Evolutionary conservation across 1,140 invertebrate genomes (phyloP).

Genomic region (Oryctes rhinoceros): DNA sequence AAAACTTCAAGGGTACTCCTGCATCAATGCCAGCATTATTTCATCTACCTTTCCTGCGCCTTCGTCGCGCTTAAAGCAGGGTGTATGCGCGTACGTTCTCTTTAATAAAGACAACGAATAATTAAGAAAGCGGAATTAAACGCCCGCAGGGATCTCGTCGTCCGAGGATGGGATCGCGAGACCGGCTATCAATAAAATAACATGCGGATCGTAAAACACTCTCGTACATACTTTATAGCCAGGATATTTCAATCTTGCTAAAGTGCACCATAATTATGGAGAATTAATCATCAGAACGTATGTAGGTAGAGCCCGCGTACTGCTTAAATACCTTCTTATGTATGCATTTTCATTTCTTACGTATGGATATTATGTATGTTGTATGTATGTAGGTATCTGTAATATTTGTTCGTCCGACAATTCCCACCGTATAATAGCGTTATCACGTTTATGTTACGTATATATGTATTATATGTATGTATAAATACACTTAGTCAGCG

Average conservation of each 20-base stretch:
- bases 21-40: too few relatives aligned
- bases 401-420: neutral
- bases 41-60: too few relatives aligned
- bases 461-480: too few relatives aligned
- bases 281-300: conserved; percentile 4
- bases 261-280: conserved; percentile 9
- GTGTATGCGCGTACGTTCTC: neutral
- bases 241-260: conserved; percentile 14
- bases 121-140: conserved; percentile 11
- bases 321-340: neutral
- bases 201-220: neutral
- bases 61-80: too few relatives aligned
- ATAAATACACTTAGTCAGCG: too few relatives aligned
- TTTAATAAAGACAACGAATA: neutral
- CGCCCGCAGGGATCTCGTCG: neutral
- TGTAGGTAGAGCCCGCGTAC: conserved; percentile 1
- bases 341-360: neutral
- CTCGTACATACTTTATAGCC: neutral
- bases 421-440: neutral
- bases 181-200: conserved; percentile 1
- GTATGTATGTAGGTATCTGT: neutral
- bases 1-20: too few relatives aligned
- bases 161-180: neutral
- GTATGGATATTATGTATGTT: neutral
- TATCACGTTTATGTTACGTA: neutral